phyloP scores from a whole-genome alignment of 1,140 invertebrate genomes.

The Drosophila punjabiensis region DNA sequence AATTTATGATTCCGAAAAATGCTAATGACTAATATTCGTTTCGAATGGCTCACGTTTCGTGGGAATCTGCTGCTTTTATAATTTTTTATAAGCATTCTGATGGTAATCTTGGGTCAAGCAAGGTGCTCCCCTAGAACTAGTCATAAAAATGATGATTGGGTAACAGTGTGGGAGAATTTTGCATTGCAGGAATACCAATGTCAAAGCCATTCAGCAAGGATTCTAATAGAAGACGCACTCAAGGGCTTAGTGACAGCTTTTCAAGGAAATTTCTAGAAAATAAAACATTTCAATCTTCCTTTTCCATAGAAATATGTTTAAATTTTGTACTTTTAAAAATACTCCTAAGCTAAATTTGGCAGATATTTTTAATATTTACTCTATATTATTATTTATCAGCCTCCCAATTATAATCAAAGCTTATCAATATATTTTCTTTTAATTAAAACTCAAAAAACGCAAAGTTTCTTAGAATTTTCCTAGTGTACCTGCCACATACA shows the following conservation, averaged over 20 bases:
- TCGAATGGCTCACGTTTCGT: conserved; percentile 33
- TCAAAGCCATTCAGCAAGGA: neutral
- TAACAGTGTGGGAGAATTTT: neutral
- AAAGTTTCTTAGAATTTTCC: neutral
- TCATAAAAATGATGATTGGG: neutral
- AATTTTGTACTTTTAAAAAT: neutral
- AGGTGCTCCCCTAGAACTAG: conserved; percentile 6
- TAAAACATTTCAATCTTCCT: neutral
- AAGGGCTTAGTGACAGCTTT: conserved; percentile 1
- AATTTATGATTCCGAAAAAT: conserved; percentile 50
- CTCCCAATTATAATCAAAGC: neutral
- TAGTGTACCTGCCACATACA: conserved; percentile 22
- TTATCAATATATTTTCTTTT: neutral
- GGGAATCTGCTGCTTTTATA: neutral
- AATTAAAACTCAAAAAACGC: neutral
- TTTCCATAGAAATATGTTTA: neutral
- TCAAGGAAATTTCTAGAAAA: conserved; percentile 13
- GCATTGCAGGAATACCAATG: conserved; percentile 4
- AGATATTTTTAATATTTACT: neutral
- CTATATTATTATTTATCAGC: too few relatives aligned
- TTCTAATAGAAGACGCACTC: neutral
- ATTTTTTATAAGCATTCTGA: conserved; percentile 8
- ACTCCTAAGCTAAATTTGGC: neutral
- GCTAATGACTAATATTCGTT: conserved; percentile 62
- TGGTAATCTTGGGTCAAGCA: conserved; percentile 6